Evolutionary conservation across 2,797 vertebrate genomes (phyloP).

Genomic region (Acanthornis magna): DNA sequence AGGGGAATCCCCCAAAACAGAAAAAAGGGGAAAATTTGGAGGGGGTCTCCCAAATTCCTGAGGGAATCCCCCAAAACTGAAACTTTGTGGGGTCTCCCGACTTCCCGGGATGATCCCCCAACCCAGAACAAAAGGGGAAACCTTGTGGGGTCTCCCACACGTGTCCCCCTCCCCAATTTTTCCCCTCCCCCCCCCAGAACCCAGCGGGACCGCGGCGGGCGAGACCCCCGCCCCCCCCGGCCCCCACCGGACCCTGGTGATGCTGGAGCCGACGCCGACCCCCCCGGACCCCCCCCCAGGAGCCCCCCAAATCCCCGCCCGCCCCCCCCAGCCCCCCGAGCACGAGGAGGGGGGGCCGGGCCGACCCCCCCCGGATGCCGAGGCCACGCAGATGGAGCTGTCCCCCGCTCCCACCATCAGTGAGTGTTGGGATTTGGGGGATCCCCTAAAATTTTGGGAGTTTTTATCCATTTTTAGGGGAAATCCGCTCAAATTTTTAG

Average conservation of each 20-base stretch:
- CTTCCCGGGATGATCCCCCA: too few relatives aligned
- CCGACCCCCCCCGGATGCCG: constrained; percentile 65
- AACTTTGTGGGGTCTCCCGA: too few relatives aligned
- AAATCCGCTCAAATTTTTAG: too few relatives aligned
- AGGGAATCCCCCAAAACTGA: too few relatives aligned
- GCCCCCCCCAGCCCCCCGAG: constrained; percentile 78
- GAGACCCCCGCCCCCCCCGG: background rate
- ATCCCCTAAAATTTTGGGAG: too few relatives aligned
- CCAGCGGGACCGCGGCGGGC: background rate
- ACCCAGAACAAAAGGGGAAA: too few relatives aligned
- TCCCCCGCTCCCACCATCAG: constrained; percentile 85
- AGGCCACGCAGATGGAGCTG: constrained; percentile 95
- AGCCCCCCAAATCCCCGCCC: background rate
- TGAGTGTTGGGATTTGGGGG: background rate
- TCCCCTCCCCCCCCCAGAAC: background rate
- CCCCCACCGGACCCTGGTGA: constrained; percentile 60
- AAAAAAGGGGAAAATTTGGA: too few relatives aligned
- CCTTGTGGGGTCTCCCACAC: too few relatives aligned
- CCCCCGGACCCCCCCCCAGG: background rate
- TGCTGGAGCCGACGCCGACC: constrained; percentile 72
- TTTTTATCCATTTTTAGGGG: background rate
- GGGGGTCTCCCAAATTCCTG: too few relatives aligned
- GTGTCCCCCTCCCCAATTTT: too few relatives aligned
- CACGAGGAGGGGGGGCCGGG: background rate
- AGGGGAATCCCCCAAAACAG: too few relatives aligned